Evolutionary conservation across 2,797 vertebrate genomes (phyloP).

Genomic region (Paratrypauchen microcephalus): DNA sequence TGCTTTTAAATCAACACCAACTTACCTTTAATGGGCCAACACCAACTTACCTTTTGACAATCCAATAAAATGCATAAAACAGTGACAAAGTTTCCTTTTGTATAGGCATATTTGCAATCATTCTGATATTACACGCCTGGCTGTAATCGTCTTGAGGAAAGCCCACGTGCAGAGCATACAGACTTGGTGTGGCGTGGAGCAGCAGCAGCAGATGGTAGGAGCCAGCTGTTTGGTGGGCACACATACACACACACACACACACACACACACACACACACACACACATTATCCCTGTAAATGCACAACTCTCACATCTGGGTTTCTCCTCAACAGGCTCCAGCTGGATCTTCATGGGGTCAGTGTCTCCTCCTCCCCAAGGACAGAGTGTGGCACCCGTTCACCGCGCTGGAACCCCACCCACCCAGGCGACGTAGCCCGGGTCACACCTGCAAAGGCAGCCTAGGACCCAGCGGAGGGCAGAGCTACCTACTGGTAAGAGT

Average conservation of each 20-base stretch:
- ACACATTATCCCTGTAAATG: slow-evolving; percentile 8
- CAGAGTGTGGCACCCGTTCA: slow-evolving; percentile 28
- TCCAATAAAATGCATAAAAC: neutral
- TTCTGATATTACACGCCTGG: neutral
- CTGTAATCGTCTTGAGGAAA: slow-evolving; percentile 22
- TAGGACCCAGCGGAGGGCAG: slow-evolving; percentile 30
- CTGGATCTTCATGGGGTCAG: slow-evolving; percentile 63
- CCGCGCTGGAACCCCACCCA: slow-evolving; percentile 28
- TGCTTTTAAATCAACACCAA: neutral
- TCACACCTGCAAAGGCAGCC: slow-evolving; percentile 46
- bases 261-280: slow-evolving; percentile 26
- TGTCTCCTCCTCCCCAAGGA: slow-evolving; percentile 69
- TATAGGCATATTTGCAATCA: neutral
- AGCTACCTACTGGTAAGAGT: slow-evolving; percentile 24
- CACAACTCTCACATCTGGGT: slow-evolving; percentile 60
- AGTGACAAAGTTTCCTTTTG: neutral
- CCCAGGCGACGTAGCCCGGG: slow-evolving; percentile 23
- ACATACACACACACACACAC: slow-evolving; percentile 36
- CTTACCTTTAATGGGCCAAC: neutral
- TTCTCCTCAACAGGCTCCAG: slow-evolving; percentile 54
- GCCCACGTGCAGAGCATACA: slow-evolving; percentile 33
- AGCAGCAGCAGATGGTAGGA: slow-evolving; percentile 77
- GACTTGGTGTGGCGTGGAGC: slow-evolving; percentile 42
- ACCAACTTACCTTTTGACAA: neutral
- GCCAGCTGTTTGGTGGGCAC: slow-evolving; percentile 78